Base-by-base conservation (phyloP, 1,140 invertebrate species). In the Heterodera carotae region DNA sequence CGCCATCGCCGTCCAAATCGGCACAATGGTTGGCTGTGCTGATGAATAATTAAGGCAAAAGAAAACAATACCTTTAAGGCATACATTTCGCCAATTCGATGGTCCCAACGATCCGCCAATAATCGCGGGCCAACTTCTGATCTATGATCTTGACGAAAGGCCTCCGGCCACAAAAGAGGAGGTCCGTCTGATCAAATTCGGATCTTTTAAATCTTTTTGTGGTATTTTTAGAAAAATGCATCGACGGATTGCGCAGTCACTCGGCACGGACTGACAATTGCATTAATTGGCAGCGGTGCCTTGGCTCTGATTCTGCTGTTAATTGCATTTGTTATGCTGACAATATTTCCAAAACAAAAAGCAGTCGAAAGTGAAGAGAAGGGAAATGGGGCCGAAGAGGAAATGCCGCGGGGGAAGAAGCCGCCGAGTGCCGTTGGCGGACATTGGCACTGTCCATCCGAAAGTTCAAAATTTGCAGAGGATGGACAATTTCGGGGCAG, bases 131-230 rank as follows among this genome's bases (percentile, higher is more conserved):
- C 85, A 86, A 64, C 60, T 86, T 31, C 68, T 86, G 15, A 84
- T 86, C 62, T 86, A 83, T 62, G 85, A 86, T 81, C 53, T 86
- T 53, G 85, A 86, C 64, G 85, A 86, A 76, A 85, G 83, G 36
- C 85, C 85, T 7, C 85, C 82, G 4, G 18, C 39, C 34, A 48
- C 56, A 31, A 33, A 62, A 59, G 18, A 73, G 39, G 31, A 73
- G 39, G 31, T 62, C 72, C 25, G 25, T 48, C 29, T 56, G 74
- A 71, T 27, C 12, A 33, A 1, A 10, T n/a, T 27, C 6, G 34
- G 6, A 34, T 72, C 22, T 18, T 8, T 72, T 34, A 72, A 53
- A 75, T 25, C 15, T 29, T 22, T 69, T 36, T n/a, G n/a, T n/a
- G n/a, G n/a, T n/a, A 29, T 31, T n/a, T 43, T 67, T 18, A 27